A percentile compares a stretch with the other conserved stretches of the same genome.
phyloP scores from a whole-genome alignment of 1,140 invertebrate species.

The Drosophila ercepeae region DNA sequence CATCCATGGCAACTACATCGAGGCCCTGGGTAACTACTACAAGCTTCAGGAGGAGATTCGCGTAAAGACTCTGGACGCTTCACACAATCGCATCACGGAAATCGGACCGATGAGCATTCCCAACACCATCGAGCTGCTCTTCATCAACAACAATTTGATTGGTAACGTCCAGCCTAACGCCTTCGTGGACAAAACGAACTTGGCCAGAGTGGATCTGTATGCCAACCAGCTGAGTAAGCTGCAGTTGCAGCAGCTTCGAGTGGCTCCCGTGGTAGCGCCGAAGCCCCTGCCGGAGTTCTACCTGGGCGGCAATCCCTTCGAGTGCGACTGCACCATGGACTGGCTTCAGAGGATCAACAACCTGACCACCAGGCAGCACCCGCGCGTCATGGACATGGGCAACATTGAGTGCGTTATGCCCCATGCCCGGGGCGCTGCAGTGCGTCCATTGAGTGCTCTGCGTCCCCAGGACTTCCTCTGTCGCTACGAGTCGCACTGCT shows the following conservation, averaged over 20 bases:
- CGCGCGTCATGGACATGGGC: conserved; percentile 93
- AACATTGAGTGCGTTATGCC: conserved; percentile 93
- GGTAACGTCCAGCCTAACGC: conserved; percentile 91
- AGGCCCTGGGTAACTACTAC: conserved; percentile 93
- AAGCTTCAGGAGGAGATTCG: conserved; percentile 91
- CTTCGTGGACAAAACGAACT: conserved; percentile 92
- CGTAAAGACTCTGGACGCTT: conserved; percentile 93
- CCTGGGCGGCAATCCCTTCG: conserved; percentile 94
- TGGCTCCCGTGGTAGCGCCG: conserved; percentile 88
- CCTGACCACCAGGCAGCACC: conserved; percentile 92
- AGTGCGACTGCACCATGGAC: conserved; percentile 96
- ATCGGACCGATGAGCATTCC: conserved; percentile 92
- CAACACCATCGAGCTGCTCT: conserved; percentile 94
- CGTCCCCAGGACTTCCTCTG: conserved; percentile 94
- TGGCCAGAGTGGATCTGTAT: conserved; percentile 94
- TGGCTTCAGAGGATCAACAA: conserved; percentile 95
- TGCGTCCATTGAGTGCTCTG: conserved; percentile 88
- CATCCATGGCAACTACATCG: conserved; percentile 94
- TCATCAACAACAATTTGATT: conserved; percentile 95
- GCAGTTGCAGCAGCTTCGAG: conserved; percentile 90
- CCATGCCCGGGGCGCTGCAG: conserved; percentile 88
- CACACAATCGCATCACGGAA: conserved; percentile 93
- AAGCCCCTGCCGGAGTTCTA: conserved; percentile 92
- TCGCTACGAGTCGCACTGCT: conserved; percentile 95
- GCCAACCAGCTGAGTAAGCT: conserved; percentile 93